phyloP scores from a whole-genome alignment of 2,113 vertebrate genomes.

The Odontesthes bonariensis region DNA sequence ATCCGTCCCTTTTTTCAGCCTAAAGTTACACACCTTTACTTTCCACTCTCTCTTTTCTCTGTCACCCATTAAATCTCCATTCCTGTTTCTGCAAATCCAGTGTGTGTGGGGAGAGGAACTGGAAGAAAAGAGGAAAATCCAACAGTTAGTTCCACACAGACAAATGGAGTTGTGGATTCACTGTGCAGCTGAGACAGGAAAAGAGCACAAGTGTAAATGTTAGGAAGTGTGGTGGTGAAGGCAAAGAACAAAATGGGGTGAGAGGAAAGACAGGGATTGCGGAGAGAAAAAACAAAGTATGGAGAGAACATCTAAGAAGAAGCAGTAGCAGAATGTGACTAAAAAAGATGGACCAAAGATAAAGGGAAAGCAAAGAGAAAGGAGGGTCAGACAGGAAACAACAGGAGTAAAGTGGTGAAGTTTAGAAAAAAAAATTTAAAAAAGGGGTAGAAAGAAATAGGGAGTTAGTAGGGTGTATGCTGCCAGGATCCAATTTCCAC shows the following conservation, averaged over 20 bases:
- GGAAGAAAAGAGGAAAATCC: slow-evolving; percentile 60
- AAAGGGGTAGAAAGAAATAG: slow-evolving; percentile 53
- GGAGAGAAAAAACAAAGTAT: background rate
- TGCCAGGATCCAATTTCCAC: slow-evolving; percentile 83
- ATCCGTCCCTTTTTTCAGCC: background rate
- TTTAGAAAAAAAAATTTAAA: slow-evolving; percentile 52
- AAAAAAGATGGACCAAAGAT: slow-evolving; percentile 11
- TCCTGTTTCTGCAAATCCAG: slow-evolving; percentile 27
- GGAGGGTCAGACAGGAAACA: slow-evolving; percentile 29
- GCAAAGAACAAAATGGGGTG: background rate
- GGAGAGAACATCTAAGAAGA: slow-evolving; percentile 9
- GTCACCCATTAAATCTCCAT: background rate
- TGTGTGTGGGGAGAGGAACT: slow-evolving; percentile 45
- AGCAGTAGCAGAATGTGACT: slow-evolving; percentile 6
- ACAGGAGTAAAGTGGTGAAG: slow-evolving; percentile 43
- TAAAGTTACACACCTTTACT: background rate
- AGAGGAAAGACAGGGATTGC: background rate
- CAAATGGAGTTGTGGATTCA: slow-evolving; percentile 25
- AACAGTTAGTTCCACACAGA: slow-evolving; percentile 32
- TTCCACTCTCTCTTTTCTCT: slow-evolving; percentile 11
- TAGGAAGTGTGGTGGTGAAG: background rate
- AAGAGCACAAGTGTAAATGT: slow-evolving; percentile 10
- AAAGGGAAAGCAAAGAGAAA: slow-evolving; percentile 11
- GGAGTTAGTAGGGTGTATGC: slow-evolving; percentile 81
- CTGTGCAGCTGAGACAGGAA: slow-evolving; percentile 30